Evolutionary conservation across 2,797 vertebrate species (phyloP).

Genomic region (Aselliscus stoliczkanus): DNA sequence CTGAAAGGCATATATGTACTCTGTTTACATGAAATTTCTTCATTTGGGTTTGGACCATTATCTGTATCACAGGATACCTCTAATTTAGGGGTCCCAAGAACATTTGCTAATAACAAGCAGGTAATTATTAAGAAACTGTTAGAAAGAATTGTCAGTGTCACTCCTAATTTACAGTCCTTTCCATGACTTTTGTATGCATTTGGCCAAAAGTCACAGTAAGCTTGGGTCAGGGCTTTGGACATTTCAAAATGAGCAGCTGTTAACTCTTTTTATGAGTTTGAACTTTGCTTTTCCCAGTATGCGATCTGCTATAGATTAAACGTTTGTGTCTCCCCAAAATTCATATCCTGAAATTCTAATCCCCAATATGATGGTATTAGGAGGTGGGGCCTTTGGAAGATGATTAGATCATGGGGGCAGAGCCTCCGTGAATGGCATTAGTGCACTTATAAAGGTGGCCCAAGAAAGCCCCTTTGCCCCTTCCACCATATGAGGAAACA

Average conservation of each 20-base stretch:
- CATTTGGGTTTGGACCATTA: not conserved
- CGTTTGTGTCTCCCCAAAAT: not conserved
- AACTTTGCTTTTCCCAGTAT: not conserved
- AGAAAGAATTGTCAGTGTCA: not conserved
- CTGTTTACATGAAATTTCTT: slow-evolving; percentile 15
- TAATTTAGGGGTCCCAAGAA: not conserved
- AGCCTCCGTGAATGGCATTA: not conserved
- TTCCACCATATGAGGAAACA: not conserved
- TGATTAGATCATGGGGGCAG: not conserved
- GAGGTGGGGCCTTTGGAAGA: not conserved
- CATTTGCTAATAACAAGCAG: slow-evolving; percentile 12
- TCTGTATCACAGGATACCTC: not conserved
- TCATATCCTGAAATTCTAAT: not conserved
- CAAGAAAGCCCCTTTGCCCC: not conserved
- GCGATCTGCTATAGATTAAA: not conserved
- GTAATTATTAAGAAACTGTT: slow-evolving; percentile 36
- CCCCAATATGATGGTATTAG: not conserved
- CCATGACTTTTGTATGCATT: not conserved
- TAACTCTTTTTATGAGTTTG: not conserved
- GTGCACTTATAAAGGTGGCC: not conserved
- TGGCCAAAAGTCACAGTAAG: not conserved
- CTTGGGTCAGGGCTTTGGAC: not conserved
- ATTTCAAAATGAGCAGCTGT: not conserved
- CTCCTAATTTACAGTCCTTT: not conserved
- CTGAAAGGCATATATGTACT: not conserved